Evolutionary conservation across 1,140 invertebrate genomes (phyloP).

Genomic region (Temnothorax nylanderi): DNA sequence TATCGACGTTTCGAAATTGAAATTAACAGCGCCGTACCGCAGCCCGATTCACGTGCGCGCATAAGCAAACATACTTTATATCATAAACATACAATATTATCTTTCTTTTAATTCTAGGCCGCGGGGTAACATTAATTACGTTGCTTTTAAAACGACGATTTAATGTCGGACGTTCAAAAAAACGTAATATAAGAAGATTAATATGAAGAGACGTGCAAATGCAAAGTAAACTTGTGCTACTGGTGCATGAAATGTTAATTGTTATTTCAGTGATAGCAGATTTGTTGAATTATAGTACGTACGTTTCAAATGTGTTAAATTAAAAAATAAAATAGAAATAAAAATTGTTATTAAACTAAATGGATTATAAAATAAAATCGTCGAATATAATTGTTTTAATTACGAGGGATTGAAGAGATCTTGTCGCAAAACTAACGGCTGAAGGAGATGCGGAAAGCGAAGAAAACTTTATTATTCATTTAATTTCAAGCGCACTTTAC

Average conservation of each 20-base stretch:
- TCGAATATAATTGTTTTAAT: conserved; percentile 6
- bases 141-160: conserved; percentile 22
- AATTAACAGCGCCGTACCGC: neutral
- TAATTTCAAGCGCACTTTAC: conserved; percentile 29
- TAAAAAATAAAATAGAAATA: neutral
- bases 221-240: neutral
- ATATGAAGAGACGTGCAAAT: neutral
- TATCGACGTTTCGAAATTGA: conserved; percentile 12
- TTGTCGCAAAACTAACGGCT: conserved; percentile 11
- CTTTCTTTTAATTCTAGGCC: neutral
- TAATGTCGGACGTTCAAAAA: neutral
- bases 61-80: neutral
- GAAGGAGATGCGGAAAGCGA: neutral
- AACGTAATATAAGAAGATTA: neutral
- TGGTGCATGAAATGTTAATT: neutral
- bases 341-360: neutral
- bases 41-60: neutral
- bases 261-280: neutral
- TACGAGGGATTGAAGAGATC: neutral
- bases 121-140: neutral
- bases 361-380: neutral
- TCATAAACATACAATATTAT: neutral
- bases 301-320: neutral
- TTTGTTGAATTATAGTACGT: neutral
- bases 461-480: conserved; percentile 41